A percentile compares a stretch with the other conserved stretches of the same genome.
Conservation (phyloP, 2,113 vertebrate genomes). For the Mesoclemmys tuberculata region DNA sequence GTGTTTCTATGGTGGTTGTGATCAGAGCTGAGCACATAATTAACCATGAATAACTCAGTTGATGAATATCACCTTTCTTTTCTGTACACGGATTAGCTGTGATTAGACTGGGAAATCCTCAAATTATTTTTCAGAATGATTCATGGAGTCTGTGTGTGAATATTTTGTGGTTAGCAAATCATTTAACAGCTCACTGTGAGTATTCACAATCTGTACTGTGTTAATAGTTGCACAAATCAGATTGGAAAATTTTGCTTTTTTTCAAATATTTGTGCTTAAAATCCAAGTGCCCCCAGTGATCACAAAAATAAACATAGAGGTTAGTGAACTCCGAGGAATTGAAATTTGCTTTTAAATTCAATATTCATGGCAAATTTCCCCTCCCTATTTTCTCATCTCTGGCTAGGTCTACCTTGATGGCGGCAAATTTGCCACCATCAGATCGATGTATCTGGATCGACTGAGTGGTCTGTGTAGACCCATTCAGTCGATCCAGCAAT, state of each 20-base stretch:
- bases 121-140: fast-evolving
- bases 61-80: neutral
- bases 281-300: neutral
- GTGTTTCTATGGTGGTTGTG: neutral
- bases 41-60: slow-evolving; percentile 11
- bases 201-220: fast-evolving
- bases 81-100: neutral
- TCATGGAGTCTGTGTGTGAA: neutral
- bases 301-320: neutral
- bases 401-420: too few species aligned
- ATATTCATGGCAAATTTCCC: neutral
- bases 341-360: neutral
- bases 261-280: neutral
- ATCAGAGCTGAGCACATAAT: neutral
- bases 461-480: too few species aligned
- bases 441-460: too few species aligned
- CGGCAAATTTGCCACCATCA: too few species aligned
- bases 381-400: fast-evolving
- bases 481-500: too few species aligned
- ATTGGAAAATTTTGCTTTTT: neutral
- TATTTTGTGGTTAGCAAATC: neutral
- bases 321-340: neutral
- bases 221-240: neutral
- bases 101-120: neutral
- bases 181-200: neutral